Evolutionary conservation across 1,140 invertebrate genomes (phyloP).

Genomic region (Aphidius ervi): DNA sequence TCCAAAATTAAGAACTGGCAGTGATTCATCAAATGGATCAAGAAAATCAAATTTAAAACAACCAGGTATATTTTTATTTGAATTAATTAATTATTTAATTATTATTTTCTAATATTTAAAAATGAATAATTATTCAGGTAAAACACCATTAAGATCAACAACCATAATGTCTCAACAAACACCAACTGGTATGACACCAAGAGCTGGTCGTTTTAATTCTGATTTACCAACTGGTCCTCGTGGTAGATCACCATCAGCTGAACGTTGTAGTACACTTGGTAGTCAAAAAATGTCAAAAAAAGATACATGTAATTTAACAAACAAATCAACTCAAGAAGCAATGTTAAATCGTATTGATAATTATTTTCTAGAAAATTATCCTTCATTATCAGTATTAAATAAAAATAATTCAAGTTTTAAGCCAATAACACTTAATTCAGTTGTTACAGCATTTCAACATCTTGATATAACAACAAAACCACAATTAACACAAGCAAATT

Average conservation of each 20-base stretch:
- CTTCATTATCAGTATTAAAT: slow-evolving; percentile 35
- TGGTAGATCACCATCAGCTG: slow-evolving; percentile 37
- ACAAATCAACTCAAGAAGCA: slow-evolving; percentile 40
- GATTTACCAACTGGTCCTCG: slow-evolving; percentile 18
- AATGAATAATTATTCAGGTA: slow-evolving; percentile 24
- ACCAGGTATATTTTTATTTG: slow-evolving; percentile 25
- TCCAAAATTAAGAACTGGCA: slow-evolving; percentile 34
- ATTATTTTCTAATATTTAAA: too few species aligned
- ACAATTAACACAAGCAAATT: slow-evolving; percentile 41
- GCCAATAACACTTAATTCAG: slow-evolving; percentile 44
- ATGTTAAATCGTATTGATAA: slow-evolving; percentile 42
- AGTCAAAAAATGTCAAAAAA: slow-evolving; percentile 32
- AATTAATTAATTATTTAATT: slow-evolving; percentile 15
- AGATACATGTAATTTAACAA: slow-evolving; percentile 40
- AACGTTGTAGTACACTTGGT: slow-evolving; percentile 32
- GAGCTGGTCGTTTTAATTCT: not conserved
- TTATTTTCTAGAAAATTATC: slow-evolving; percentile 31
- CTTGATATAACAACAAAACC: slow-evolving; percentile 28
- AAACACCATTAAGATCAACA: slow-evolving; percentile 18
- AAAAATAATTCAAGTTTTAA: slow-evolving; percentile 37
- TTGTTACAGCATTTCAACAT: slow-evolving; percentile 38
- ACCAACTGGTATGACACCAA: slow-evolving; percentile 16
- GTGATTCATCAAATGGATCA: slow-evolving; percentile 31
- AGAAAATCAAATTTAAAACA: slow-evolving; percentile 30
- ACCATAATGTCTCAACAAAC: not conserved